These are phyloP conservation scores for Tethya wilhelma DNA, from an alignment of 37 sponge, comb jelly and placozoan species.

Conservation along the genomic window DNA sequence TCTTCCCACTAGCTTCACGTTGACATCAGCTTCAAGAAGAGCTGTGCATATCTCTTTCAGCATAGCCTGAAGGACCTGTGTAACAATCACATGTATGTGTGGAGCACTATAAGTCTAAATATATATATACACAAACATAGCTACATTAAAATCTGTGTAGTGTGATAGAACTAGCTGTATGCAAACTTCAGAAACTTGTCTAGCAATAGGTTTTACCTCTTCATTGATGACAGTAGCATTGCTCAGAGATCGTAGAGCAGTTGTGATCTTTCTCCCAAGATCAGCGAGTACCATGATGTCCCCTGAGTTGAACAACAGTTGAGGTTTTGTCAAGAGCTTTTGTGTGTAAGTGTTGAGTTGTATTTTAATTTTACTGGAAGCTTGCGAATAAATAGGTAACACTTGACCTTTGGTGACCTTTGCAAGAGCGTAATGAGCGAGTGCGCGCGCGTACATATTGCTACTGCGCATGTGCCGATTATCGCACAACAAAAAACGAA, in stretches of 20 bases:
- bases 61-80: constrained; percentile 89
- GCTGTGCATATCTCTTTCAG: constrained; percentile 98
- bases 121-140: not conserved
- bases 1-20: constrained; percentile 88
- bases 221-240: constrained; percentile 98
- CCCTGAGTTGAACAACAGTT: constrained; percentile 88
- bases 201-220: constrained; percentile 79
- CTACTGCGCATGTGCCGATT: no score
- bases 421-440: no score
- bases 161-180: not conserved
- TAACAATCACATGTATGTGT: not conserved
- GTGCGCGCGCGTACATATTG: no score
- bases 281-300: constrained; percentile 93
- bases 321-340: constrained; percentile 93
- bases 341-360: no score
- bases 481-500: no score
- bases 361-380: no score
- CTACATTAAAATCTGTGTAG: not conserved
- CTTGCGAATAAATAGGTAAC: no score
- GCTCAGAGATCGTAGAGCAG: constrained; percentile 92
- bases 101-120: no score
- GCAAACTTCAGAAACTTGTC: no score
- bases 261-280: constrained; percentile 92
- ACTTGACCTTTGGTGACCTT: no score
- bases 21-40: constrained; percentile 96